phyloP scores from a whole-genome alignment of 2,113 vertebrate genomes.

The Ochotona curzoniae region DNA sequence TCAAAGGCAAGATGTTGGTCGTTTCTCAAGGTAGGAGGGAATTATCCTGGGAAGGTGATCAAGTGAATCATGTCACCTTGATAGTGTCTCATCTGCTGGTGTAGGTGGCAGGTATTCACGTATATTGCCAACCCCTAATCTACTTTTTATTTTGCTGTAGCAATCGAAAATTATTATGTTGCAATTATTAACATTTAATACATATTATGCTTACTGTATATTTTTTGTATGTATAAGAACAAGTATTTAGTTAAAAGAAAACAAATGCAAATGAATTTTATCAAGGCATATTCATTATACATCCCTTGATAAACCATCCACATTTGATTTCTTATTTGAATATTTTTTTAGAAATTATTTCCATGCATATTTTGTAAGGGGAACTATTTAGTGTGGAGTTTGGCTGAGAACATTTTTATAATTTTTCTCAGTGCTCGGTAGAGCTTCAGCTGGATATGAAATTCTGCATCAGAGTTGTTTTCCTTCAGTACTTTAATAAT shows the following conservation, averaged over 20 bases:
- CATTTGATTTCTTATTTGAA: slow-evolving; percentile 16
- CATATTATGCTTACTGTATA: not conserved
- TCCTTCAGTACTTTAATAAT: slow-evolving; percentile 20
- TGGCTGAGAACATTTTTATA: not conserved
- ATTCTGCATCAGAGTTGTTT: slow-evolving; percentile 9
- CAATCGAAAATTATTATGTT: not conserved
- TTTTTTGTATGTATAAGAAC: not conserved
- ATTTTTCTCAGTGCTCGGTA: not conserved
- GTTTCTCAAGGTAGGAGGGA: not conserved
- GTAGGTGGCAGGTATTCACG: not conserved
- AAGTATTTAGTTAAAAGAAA: not conserved
- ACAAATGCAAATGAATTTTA: not conserved
- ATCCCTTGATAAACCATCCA: not conserved
- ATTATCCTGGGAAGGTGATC: not conserved
- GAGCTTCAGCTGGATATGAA: not conserved
- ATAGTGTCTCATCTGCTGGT: not conserved
- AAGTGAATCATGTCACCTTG: not conserved
- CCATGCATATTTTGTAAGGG: not conserved
- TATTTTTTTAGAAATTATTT: slow-evolving; percentile 21
- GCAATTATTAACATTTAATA: not conserved
- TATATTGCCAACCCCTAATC: not conserved
- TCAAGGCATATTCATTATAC: not conserved
- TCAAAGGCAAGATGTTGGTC: not conserved
- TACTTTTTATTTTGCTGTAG: not conserved
- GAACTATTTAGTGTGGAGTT: not conserved